A percentile compares a stretch with the other conserved stretches of the same genome.
These are phyloP conservation scores for Lamproptera curius DNA, from an alignment of 2,888 invertebrate genomes.

Conservation along the genomic window DNA sequence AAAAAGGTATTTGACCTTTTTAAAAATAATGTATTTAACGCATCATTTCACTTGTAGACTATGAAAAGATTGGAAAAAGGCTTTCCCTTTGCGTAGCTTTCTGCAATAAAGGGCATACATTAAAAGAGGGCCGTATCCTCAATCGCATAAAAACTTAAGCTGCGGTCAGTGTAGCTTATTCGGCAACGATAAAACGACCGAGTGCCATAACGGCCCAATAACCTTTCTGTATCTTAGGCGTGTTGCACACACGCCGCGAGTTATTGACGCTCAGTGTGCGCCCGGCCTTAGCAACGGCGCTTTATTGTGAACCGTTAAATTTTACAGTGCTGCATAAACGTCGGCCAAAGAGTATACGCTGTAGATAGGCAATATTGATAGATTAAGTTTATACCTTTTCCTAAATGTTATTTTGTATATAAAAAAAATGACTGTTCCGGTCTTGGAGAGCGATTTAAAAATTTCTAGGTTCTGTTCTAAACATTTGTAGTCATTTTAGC, in stretches of 20 bases:
- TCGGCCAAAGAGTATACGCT: slow-evolving; percentile 28
- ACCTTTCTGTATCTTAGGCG: slow-evolving; percentile 23
- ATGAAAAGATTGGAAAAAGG: too few species aligned
- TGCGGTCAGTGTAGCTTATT: slow-evolving; percentile 25
- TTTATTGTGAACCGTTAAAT: slow-evolving; percentile 73
- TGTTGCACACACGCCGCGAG: slow-evolving; percentile 33
- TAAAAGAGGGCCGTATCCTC: not conserved
- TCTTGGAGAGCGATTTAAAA: too few species aligned
- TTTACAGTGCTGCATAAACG: slow-evolving; percentile 64
- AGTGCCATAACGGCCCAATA: slow-evolving; percentile 28
- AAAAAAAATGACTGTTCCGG: too few species aligned
- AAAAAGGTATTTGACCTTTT: not conserved
- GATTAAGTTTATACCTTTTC: too few species aligned
- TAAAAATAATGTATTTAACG: too few species aligned
- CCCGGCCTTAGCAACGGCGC: slow-evolving; percentile 58
- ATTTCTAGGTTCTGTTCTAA: too few species aligned
- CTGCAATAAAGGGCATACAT: not conserved
- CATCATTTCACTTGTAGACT: too few species aligned
- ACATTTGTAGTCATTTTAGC: too few species aligned
- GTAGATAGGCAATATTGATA: not conserved
- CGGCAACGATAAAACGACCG: slow-evolving; percentile 31
- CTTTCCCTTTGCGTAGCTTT: too few species aligned
- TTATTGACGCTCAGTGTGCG: slow-evolving; percentile 29
- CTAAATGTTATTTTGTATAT: too few species aligned
- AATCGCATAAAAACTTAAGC: slow-evolving; percentile 11